Evolutionary conservation across 2,888 invertebrate genomes (phyloP), one percentile per base, ranked within the genome.

Genomic region (Idaea straminata): DNA sequence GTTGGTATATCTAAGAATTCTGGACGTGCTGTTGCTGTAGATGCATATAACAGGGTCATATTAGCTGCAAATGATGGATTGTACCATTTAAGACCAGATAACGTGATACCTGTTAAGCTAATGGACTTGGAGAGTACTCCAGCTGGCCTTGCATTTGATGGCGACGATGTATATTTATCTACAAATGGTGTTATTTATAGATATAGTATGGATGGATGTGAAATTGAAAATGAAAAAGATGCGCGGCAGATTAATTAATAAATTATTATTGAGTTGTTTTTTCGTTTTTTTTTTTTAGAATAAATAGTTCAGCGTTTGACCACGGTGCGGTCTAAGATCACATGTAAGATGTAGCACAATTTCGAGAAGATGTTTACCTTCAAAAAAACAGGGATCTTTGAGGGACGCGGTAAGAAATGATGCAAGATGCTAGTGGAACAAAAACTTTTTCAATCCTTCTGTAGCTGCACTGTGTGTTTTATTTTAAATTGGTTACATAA

Each of bases 11-110:
- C 83, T 0, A 92, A 89, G 64, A 88, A 91, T 71, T 77, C 87
- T 4, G 91, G 89, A 0, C 81, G 91, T 74, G 91, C 91, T 0
- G 77, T 92, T 0, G 68, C 86, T 0, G 73, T 87, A 0, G 89
- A 91, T 70, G 71, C 70, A 2, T 69, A 72, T 4, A 77, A 78
- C 4, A 79, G 86, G 68, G 87, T 83, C 0, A 72, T 92, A 61
- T 77, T 92, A 35, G 92, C 92, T 0, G 76, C 89, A 0, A 92
- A 91, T 62, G 90, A 92, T 74, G 92, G 92, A 0, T 64, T 92
- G 0, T 92, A 92, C 64, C 82, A 84, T 71, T 74, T 92, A 6
- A 83, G 71, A 67, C 76, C 86, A 0, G 84, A 87, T 64, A 88
- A 82, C 65, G 66, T 91, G n/a, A 89, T 92, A 61, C 92, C 92